These are phyloP conservation scores for Cheilosia vernalis DNA, from an alignment of 2,888 invertebrate genomes.

Conservation along the genomic window DNA sequence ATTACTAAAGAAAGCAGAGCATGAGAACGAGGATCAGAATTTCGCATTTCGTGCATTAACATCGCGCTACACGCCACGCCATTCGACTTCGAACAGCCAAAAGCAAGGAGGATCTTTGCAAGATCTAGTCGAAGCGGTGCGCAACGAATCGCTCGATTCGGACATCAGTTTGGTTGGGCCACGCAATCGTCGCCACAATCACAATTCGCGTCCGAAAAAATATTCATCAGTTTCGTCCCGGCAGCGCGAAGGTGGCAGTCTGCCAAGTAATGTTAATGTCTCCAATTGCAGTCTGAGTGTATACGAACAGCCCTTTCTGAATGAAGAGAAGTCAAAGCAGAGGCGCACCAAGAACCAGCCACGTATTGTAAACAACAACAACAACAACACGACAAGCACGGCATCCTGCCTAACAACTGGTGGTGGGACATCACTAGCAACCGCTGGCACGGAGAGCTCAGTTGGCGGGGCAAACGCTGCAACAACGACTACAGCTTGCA, in stretches of 20 bases:
- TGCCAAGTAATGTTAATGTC: conserved; percentile 86
- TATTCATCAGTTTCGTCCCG: conserved; percentile 83
- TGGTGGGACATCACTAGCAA: conserved; percentile 43
- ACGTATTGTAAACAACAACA: conserved; percentile 44
- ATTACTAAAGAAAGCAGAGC: conserved; percentile 89
- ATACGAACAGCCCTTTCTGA: conserved; percentile 77
- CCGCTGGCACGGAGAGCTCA: conserved; percentile 18
- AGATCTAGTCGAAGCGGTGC: conserved; percentile 85
- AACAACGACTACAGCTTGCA: conserved; percentile 2
- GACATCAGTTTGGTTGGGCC: conserved; percentile 80
- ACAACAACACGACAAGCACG: conserved; percentile 34
- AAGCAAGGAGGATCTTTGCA: conserved; percentile 86
- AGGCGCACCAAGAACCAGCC: conserved; percentile 74
- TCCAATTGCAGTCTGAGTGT: conserved; percentile 78
- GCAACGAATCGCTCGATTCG: conserved; percentile 81
- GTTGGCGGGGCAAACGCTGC: neutral
- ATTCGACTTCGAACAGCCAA: conserved; percentile 80
- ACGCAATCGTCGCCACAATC: conserved; percentile 79
- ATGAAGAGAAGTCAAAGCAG: conserved; percentile 75
- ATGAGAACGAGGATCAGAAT: conserved; percentile 86
- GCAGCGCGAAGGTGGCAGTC: conserved; percentile 87
- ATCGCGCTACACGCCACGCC: conserved; percentile 80
- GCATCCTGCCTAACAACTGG: conserved; percentile 45
- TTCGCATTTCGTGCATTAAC: conserved; percentile 80
- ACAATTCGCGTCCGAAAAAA: conserved; percentile 82